Conservation (phyloP, 2,113 vertebrate genomes). For the Charadrius vociferus region DNA sequence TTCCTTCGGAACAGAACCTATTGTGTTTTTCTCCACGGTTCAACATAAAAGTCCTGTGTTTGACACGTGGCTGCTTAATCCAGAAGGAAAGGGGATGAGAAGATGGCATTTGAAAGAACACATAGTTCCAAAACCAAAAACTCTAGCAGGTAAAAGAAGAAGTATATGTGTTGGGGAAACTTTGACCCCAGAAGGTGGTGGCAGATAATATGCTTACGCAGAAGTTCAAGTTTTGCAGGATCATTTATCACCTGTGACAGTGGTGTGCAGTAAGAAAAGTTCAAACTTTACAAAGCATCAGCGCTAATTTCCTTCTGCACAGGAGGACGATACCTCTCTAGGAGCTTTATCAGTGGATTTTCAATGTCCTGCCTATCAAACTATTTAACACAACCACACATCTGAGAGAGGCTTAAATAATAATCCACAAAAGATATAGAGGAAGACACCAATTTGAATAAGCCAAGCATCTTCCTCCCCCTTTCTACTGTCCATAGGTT, state of each 20-base stretch:
- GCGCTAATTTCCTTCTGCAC: neutral
- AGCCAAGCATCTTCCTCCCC: neutral
- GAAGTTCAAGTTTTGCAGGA: neutral
- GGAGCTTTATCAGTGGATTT: neutral
- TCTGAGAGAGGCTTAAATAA: neutral
- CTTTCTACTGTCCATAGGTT: neutral
- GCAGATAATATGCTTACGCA: neutral
- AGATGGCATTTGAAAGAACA: neutral
- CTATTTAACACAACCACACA: neutral
- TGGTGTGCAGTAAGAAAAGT: neutral
- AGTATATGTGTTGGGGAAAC: neutral
- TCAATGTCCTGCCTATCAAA: neutral
- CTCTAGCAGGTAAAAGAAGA: neutral
- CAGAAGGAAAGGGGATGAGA: neutral
- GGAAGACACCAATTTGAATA: neutral
- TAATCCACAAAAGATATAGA: neutral
- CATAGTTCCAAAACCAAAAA: neutral
- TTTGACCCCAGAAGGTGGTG: neutral
- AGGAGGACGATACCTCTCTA: neutral
- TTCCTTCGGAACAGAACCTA: neutral
- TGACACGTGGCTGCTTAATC: neutral
- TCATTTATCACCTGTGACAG: constrained; percentile 37
- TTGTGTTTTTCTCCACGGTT: neutral
- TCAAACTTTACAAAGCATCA: neutral
- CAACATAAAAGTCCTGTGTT: neutral